A percentile compares a stretch with the other conserved stretches of the same genome.
Evolutionary conservation across 92 coral and sea anemone species (phyloP).

Genomic region (Actinostola sp.): DNA sequence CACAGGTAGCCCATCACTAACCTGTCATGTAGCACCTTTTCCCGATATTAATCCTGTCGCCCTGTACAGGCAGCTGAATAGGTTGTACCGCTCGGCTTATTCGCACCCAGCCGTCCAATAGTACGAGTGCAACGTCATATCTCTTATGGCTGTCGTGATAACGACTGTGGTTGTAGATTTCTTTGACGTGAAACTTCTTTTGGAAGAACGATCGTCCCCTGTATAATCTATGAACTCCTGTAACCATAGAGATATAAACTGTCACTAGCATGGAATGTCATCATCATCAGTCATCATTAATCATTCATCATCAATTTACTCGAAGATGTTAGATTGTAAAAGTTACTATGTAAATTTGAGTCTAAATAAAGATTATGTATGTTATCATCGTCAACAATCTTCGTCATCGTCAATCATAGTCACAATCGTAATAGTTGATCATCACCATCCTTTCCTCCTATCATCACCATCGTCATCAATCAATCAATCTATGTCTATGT

Average conservation of each 20-base stretch:
- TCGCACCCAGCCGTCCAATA: conserved; percentile 11
- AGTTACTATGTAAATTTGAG: too few relatives aligned
- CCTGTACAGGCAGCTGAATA: conserved; percentile 4
- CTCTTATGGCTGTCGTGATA: conserved; percentile 8
- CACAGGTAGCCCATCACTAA: background rate
- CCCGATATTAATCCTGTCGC: background rate
- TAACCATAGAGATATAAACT: background rate
- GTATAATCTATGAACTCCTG: conserved; percentile 6
- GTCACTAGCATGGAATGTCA: background rate
- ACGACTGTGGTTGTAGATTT: conserved; percentile 3
- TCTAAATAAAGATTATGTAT: too few relatives aligned
- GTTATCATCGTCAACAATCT: too few relatives aligned
- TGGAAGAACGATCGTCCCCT: background rate
- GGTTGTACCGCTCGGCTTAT: background rate
- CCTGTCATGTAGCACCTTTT: conserved; percentile 5
- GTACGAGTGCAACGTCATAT: conserved; percentile 9
- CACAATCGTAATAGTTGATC: too few relatives aligned
- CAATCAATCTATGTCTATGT: too few relatives aligned
- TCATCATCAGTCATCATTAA: background rate
- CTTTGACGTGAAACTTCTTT: background rate
- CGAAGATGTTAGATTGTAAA: too few relatives aligned
- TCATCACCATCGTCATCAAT: too few relatives aligned
- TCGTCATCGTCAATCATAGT: too few relatives aligned
- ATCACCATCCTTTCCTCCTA: too few relatives aligned
- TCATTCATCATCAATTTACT: too few relatives aligned